Evolutionary conservation across 2,113 vertebrate genomes (phyloP).

Genomic region (Marmota monax): DNA sequence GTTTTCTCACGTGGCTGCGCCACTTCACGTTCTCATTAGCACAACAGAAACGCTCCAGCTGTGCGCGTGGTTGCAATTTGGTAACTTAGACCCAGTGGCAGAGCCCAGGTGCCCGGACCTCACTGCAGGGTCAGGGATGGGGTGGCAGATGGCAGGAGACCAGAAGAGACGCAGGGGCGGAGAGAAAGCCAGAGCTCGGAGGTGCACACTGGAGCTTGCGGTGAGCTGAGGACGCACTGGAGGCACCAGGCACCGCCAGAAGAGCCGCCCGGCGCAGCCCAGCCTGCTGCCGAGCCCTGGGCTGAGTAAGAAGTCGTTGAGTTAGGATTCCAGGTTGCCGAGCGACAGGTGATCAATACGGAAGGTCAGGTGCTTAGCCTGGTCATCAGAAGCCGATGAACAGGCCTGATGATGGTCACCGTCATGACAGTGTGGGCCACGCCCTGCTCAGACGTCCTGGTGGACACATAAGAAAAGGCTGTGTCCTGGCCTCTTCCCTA

Average conservation of each 20-base stretch:
- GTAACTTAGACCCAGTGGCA: no score
- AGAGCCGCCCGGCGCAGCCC: not conserved
- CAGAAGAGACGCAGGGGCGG: not conserved
- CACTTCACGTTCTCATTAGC: no score
- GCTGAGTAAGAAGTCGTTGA: not conserved
- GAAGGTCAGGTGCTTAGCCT: not conserved
- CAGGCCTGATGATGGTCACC: rapidly evolving
- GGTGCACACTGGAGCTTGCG: not conserved
- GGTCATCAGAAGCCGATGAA: not conserved
- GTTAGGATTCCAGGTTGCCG: not conserved
- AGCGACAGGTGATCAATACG: not conserved
- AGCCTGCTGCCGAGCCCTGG: not conserved
- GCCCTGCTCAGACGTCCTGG: not conserved
- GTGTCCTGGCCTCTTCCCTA: not conserved
- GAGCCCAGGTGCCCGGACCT: not conserved
- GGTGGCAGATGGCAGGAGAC: not conserved
- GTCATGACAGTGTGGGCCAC: no score
- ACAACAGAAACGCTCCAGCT: no score
- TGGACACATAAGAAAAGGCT: not conserved
- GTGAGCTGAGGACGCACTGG: not conserved
- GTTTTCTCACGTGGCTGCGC: no score
- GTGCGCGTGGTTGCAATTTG: no score
- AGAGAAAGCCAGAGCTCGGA: not conserved
- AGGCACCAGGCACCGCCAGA: not conserved
- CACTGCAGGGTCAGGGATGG: not conserved